phyloP scores from a whole-genome alignment of 1,140 invertebrate genomes.

The Trinorchestia longiramus region DNA sequence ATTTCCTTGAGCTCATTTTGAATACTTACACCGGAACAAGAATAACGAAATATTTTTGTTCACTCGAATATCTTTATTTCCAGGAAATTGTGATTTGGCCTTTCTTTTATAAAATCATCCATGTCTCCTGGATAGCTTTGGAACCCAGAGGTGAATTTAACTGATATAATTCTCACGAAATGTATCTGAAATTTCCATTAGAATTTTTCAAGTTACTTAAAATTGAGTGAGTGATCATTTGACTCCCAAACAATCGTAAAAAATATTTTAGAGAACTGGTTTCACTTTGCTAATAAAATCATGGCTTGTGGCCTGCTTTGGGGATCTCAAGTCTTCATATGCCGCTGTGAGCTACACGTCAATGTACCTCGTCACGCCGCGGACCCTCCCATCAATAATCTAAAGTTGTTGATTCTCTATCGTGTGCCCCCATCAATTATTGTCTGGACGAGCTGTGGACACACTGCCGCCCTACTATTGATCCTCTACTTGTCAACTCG shows the following conservation, averaged over 20 bases:
- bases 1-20: too few species aligned
- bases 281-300: background rate
- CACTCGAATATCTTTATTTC: background rate
- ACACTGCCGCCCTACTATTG: background rate
- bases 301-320: background rate
- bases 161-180: background rate
- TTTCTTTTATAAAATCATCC: background rate
- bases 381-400: background rate
- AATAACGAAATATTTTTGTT: background rate
- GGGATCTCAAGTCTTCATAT: background rate
- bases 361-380: background rate
- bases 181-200: background rate
- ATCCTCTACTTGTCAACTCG: background rate
- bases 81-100: background rate
- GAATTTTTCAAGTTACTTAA: background rate
- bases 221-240: background rate
- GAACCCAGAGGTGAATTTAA: background rate
- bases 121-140: background rate
- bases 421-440: background rate
- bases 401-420: slow-evolving; percentile 2
- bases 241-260: background rate
- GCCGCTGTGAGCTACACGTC: background rate
- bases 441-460: slow-evolving; percentile 4
- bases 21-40: too few species aligned
- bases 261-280: background rate